Percentiles rank a stretch among this genome's conserved stretches.
Evolutionary conservation across 2,113 vertebrate genomes (phyloP).

Genomic region (Typhlomys cinereus): DNA sequence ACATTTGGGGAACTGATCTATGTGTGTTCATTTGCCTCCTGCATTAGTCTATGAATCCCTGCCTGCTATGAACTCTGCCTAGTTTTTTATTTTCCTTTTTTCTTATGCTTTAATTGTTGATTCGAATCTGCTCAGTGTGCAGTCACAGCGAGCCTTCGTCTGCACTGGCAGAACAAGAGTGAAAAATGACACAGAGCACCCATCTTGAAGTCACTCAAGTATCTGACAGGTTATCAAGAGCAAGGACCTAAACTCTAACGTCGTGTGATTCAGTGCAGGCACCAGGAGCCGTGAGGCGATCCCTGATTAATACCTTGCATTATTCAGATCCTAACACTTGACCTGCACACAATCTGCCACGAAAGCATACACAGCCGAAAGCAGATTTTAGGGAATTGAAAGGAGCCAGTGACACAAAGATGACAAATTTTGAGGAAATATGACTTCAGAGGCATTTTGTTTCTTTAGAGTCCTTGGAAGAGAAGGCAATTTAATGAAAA

Average conservation of each 20-base stretch:
- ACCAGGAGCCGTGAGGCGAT: not conserved
- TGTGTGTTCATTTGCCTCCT: not conserved
- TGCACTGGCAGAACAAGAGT: not conserved
- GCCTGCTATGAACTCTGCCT: not conserved
- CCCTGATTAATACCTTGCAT: not conserved
- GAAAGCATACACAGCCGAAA: slow-evolving; percentile 33
- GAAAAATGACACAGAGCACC: slow-evolving; percentile 13
- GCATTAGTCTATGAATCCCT: not conserved
- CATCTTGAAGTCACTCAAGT: slow-evolving; percentile 36
- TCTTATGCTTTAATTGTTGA: not conserved
- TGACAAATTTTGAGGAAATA: slow-evolving; percentile 35
- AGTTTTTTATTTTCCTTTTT: not conserved
- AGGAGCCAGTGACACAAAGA: not conserved
- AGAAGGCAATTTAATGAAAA: slow-evolving; percentile 47
- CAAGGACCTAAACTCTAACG: not conserved
- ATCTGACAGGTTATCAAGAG: slow-evolving; percentile 59
- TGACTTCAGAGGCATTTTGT: slow-evolving; percentile 1
- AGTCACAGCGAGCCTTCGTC: not conserved
- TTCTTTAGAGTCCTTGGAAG: not conserved
- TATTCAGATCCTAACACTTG: slow-evolving; percentile 33
- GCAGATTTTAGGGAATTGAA: slow-evolving; percentile 24
- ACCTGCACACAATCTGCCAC: not conserved
- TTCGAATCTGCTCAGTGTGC: not conserved
- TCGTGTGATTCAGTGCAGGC: slow-evolving; percentile 49
- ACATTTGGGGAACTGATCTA: not conserved